A percentile compares a stretch with the other conserved stretches of the same genome.
phyloP scores from a whole-genome alignment of 2,888 invertebrate genomes.

The Drosophila mayaguana region DNA sequence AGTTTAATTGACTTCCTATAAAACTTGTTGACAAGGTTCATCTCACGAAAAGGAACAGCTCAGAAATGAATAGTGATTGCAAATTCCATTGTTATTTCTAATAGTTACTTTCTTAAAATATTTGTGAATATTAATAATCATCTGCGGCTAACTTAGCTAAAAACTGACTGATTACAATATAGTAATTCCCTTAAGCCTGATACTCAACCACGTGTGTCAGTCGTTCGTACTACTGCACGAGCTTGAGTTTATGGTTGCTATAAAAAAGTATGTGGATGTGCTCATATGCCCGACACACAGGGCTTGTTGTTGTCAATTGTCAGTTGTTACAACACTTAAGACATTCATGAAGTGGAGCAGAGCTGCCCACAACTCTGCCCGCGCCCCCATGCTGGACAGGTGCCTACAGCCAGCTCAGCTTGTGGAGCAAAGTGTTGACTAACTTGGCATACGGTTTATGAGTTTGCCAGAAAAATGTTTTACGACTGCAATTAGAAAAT shows the following conservation, averaged over 20 bases:
- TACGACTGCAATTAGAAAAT: constrained; percentile 75
- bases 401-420: constrained; percentile 12
- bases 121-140: neutral
- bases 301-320: constrained; percentile 30
- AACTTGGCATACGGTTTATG: constrained; percentile 71
- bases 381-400: neutral
- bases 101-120: too few relatives aligned
- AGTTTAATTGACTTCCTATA: neutral
- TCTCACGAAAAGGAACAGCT: neutral
- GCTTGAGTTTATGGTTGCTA: constrained; percentile 1
- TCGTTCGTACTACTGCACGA: constrained; percentile 11
- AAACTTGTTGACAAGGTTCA: neutral
- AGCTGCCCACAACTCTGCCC: constrained; percentile 21
- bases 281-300: neutral
- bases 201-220: constrained; percentile 60
- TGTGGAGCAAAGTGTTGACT: constrained; percentile 58
- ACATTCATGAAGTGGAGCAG: constrained; percentile 62
- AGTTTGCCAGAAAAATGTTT: constrained; percentile 75
- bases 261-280: constrained; percentile 18
- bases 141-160: too few relatives aligned
- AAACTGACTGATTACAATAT: too few relatives aligned
- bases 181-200: constrained; percentile 20
- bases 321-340: constrained; percentile 72
- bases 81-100: neutral
- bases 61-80: too few relatives aligned